A percentile compares a stretch with the other conserved stretches of the same genome.
phyloP scores from a whole-genome alignment of 2,113 vertebrate species.

The Sinocyclocheilus grahami region DNA sequence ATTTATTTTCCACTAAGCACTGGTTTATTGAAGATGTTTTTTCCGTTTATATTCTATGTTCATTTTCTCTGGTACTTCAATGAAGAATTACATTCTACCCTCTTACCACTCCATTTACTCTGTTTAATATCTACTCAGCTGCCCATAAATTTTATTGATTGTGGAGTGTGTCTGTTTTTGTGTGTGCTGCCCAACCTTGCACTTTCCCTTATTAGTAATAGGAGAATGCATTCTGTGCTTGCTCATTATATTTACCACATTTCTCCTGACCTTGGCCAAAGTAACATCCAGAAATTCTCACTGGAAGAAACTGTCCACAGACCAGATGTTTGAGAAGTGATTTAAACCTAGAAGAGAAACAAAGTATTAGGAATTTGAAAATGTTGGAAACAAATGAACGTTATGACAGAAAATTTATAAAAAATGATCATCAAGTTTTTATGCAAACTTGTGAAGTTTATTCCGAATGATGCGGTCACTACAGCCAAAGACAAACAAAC shows the following conservation, averaged over 20 bases:
- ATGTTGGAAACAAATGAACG: background rate
- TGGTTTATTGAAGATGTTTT: background rate
- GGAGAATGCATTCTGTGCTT: background rate
- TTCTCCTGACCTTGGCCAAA: background rate
- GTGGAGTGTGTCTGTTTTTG: background rate
- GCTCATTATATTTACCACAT: background rate
- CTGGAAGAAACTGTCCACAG: background rate
- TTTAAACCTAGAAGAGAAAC: background rate
- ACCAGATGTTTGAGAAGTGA: background rate
- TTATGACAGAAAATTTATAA: background rate
- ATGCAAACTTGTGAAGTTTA: background rate
- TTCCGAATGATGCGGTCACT: too few species aligned
- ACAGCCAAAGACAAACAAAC: too few species aligned
- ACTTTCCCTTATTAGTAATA: background rate
- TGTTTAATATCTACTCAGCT: conserved; percentile 7
- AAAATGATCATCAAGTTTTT: too few species aligned
- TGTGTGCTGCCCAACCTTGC: background rate
- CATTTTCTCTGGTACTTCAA: background rate
- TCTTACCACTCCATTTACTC: background rate
- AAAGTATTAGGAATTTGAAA: background rate
- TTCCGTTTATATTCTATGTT: background rate
- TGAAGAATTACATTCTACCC: background rate
- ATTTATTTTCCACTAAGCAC: background rate
- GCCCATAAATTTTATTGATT: background rate
- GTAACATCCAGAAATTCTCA: background rate